phyloP scores from a whole-genome alignment of 1,140 invertebrate genomes.

The Pseudomyrmex sp. region DNA sequence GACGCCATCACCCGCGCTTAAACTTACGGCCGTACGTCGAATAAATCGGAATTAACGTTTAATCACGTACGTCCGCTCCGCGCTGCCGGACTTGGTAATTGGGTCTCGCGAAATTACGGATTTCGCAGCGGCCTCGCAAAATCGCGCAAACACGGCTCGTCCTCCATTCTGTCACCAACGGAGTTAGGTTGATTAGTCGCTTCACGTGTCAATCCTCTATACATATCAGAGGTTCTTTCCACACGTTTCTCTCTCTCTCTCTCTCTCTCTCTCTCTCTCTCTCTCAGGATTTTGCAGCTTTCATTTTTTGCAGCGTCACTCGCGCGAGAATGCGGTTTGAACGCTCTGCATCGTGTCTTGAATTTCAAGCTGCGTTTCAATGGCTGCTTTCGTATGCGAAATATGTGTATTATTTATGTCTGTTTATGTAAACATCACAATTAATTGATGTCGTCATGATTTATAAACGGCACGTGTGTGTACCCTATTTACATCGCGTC shows the following conservation, averaged over 20 bases:
- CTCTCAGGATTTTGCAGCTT: neutral
- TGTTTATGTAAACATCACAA: conserved; percentile 20
- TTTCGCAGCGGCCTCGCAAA: neutral
- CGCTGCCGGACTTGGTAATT: conserved; percentile 43
- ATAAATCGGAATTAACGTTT: conserved; percentile 60
- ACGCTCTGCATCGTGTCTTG: neutral
- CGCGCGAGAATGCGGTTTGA: too few species aligned
- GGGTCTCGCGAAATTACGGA: conserved; percentile 54
- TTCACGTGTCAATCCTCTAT: too few species aligned
- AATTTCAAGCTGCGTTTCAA: conserved; percentile 14
- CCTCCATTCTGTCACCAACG: neutral
- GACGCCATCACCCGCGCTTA: conserved; percentile 67
- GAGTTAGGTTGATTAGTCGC: too few species aligned
- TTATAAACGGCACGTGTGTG: conserved; percentile 27
- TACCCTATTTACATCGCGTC: conserved; percentile 20
- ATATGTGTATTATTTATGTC: conserved; percentile 5
- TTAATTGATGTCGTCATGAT: conserved; percentile 43
- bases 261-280: too few species aligned
- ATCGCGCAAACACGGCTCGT: conserved; percentile 13
- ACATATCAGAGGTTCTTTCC: too few species aligned
- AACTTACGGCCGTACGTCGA: conserved; percentile 54
- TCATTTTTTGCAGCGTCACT: neutral
- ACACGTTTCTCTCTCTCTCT: neutral
- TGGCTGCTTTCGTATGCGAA: neutral
- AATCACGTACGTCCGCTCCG: conserved; percentile 44